Conservation (phyloP, 2,888 invertebrate genomes). For the Chymomyza procnemis region DNA sequence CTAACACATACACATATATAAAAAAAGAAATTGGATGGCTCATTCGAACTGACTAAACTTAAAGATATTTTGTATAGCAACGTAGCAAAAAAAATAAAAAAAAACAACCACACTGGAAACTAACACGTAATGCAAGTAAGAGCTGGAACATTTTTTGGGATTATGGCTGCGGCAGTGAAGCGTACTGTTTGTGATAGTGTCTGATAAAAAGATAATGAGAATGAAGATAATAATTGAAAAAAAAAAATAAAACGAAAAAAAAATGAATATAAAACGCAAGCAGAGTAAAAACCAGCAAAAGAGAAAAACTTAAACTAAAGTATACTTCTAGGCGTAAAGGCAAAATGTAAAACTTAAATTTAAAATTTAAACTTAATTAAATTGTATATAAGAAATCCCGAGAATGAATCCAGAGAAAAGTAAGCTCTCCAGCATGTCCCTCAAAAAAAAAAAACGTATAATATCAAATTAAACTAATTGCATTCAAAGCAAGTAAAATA, state of each 20-base stretch:
- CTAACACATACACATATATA: neutral
- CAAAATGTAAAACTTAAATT: conserved; percentile 14
- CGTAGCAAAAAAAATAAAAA: too few species aligned
- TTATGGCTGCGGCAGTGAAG: conserved; percentile 49
- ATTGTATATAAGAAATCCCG: neutral
- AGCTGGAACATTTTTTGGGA: conserved; percentile 6
- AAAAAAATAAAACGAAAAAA: conserved; percentile 26
- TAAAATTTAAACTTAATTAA: neutral
- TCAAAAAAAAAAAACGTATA: neutral
- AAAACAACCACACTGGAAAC: too few species aligned
- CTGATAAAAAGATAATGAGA: conserved; percentile 70
- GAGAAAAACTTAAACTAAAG: conserved; percentile 36
- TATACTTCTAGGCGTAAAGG: conserved; percentile 64
- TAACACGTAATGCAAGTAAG: too few species aligned
- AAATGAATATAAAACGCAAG: conserved; percentile 14
- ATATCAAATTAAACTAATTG: conserved; percentile 15
- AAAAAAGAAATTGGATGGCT: conserved; percentile 3
- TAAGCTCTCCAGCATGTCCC: neutral
- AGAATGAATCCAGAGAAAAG: neutral
- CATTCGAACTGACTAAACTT: conserved; percentile 70
- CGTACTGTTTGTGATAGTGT: conserved; percentile 77
- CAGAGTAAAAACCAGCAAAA: conserved; percentile 30
- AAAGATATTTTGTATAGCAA: conserved; percentile 22
- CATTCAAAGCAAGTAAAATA: conserved; percentile 16
- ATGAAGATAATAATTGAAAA: conserved; percentile 73